Evolutionary conservation across 2,797 vertebrate genomes (phyloP).

Genomic region (Morus bassanus): DNA sequence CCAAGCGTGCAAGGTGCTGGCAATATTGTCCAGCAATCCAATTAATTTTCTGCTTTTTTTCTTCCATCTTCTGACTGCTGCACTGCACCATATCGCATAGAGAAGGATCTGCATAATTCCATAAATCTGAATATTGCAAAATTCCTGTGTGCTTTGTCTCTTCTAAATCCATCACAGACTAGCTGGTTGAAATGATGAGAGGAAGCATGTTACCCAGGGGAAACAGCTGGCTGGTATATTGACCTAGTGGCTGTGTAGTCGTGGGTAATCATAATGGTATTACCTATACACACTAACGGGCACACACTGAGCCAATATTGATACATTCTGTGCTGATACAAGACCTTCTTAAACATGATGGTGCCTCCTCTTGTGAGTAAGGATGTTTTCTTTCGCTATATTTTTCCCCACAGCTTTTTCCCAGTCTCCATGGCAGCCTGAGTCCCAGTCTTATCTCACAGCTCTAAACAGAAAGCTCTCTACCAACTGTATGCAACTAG

Average conservation of each 20-base stretch:
- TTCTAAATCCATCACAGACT: neutral
- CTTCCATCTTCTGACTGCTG: neutral
- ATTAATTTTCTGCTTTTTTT: neutral
- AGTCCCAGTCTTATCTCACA: neutral
- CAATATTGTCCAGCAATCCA: neutral
- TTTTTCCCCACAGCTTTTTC: neutral
- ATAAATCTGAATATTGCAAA: neutral
- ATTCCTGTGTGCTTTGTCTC: neutral
- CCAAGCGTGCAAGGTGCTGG: neutral
- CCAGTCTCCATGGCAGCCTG: neutral
- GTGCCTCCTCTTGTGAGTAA: neutral
- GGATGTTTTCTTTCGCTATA: neutral
- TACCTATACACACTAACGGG: neutral
- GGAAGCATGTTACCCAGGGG: neutral
- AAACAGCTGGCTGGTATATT: neutral
- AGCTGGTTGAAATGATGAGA: neutral
- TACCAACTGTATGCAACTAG: neutral
- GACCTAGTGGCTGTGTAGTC: neutral
- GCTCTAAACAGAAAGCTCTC: neutral
- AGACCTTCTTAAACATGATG: neutral
- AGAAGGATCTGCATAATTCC: neutral
- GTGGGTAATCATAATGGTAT: neutral
- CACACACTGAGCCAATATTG: neutral
- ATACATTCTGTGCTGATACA: neutral
- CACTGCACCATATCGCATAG: neutral